Conservation (phyloP, 2,888 invertebrate genomes). For the Encarsia formosa region DNA sequence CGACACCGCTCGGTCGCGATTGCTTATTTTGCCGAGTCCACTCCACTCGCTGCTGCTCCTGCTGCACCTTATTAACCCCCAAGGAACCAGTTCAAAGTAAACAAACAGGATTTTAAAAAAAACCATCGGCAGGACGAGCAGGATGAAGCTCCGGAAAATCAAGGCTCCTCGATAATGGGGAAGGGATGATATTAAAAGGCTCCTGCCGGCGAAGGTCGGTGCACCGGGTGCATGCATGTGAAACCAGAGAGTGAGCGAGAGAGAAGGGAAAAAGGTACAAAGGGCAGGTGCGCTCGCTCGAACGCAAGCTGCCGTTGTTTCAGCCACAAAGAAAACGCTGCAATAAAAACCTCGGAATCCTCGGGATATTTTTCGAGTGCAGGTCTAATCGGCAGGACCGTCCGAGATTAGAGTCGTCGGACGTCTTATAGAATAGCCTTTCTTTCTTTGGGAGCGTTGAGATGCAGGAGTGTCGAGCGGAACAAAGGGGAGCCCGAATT, state of each 20-base stretch:
- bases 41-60: not conserved
- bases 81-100: too few relatives aligned
- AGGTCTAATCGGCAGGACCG: too few relatives aligned
- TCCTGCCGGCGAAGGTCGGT: constrained; percentile 15
- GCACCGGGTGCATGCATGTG: not conserved
- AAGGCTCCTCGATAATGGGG: too few relatives aligned
- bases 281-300: constrained; percentile 46
- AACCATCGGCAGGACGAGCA: too few relatives aligned
- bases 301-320: constrained; percentile 16
- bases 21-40: not conserved
- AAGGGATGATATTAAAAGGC: too few relatives aligned
- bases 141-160: not conserved
- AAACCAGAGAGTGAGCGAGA: not conserved
- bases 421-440: too few relatives aligned
- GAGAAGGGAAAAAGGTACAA: constrained; percentile 33
- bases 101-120: constrained; percentile 3
- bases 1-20: too few relatives aligned
- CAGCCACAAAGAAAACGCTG: constrained; percentile 27
- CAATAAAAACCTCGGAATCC: too few relatives aligned
- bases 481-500: not conserved
- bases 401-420: too few relatives aligned
- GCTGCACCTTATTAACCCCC: not conserved
- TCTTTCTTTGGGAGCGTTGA: too few relatives aligned
- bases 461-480: too few relatives aligned
- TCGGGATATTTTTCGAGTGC: too few relatives aligned